Conservation (phyloP, 2,113 vertebrate species). For the Triplophysa dalaica region DNA sequence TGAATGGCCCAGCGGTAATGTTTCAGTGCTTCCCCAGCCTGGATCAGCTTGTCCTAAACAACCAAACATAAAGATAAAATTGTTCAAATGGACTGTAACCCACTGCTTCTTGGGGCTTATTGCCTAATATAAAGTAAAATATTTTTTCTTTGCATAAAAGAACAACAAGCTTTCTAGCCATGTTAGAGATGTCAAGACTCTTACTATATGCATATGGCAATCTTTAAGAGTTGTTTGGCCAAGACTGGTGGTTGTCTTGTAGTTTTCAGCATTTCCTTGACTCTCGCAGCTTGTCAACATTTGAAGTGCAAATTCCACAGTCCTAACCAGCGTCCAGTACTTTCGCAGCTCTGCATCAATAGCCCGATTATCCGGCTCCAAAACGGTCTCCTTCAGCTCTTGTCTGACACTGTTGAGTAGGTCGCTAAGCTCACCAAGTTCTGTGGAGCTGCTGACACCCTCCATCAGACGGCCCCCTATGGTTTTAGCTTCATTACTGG, state of each 20-base stretch:
- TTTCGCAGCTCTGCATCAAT: conserved; percentile 71
- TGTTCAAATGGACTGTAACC: too few species aligned
- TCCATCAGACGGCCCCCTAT: conserved; percentile 64
- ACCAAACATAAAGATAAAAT: not conserved
- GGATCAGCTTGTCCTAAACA: conserved; percentile 75
- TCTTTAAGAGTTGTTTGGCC: conserved; percentile 65
- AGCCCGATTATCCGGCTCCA: conserved; percentile 69
- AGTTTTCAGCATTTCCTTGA: conserved; percentile 54
- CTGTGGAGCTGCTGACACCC: conserved; percentile 58
- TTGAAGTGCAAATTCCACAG: conserved; percentile 71
- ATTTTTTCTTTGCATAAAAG: too few species aligned
- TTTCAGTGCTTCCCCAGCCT: conserved; percentile 71
- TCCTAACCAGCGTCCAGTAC: conserved; percentile 75
- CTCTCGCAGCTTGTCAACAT: conserved; percentile 65
- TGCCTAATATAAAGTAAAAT: too few species aligned
- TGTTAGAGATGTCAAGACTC: not conserved
- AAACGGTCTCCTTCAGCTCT: conserved; percentile 68
- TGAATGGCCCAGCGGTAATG: conserved; percentile 71
- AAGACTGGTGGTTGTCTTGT: conserved; percentile 64
- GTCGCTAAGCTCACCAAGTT: conserved; percentile 64
- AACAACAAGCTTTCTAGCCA: not conserved
- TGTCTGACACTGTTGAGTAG: conserved; percentile 69
- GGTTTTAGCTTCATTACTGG: conserved; percentile 67
- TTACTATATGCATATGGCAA: conserved; percentile 75
- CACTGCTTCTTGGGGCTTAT: too few species aligned